Evolutionary conservation across 2,888 invertebrate species (phyloP).

Genomic region (Adelognathus sp.): DNA sequence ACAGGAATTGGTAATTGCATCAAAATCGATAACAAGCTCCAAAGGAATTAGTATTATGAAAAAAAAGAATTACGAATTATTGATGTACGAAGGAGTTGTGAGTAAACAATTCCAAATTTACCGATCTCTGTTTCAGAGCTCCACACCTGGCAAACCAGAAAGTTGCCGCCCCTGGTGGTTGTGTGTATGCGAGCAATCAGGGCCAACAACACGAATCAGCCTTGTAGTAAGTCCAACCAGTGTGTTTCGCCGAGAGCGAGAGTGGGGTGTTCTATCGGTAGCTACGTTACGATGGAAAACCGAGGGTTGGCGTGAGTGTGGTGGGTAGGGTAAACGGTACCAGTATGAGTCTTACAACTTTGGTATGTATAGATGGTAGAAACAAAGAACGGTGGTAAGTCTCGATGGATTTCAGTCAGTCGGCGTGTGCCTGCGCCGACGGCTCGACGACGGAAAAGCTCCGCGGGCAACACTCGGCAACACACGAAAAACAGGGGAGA

Average conservation of each 20-base stretch:
- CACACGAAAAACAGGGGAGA: background rate
- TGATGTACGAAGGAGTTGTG: too few species aligned
- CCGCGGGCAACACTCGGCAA: background rate
- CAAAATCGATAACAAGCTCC: too few species aligned
- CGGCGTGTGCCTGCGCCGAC: conserved; percentile 74
- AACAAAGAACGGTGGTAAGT: conserved; percentile 39
- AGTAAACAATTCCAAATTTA: too few species aligned
- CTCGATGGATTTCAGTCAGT: conserved; percentile 69
- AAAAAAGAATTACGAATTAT: too few species aligned
- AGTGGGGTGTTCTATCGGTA: conserved; percentile 2
- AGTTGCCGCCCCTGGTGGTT: too few species aligned
- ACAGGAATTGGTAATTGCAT: conserved; percentile 4
- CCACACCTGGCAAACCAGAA: too few species aligned
- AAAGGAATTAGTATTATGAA: too few species aligned
- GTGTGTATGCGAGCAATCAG: conserved; percentile 21
- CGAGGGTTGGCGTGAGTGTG: conserved; percentile 55
- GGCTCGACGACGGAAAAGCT: conserved; percentile 54
- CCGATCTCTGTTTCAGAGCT: too few species aligned
- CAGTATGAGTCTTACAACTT: conserved; percentile 36
- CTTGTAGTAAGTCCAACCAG: conserved; percentile 43
- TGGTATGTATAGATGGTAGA: background rate
- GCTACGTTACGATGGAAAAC: conserved; percentile 26
- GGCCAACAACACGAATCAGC: conserved; percentile 44
- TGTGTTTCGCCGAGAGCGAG: conserved; percentile 56
- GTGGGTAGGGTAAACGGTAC: conserved; percentile 48